Evolutionary conservation across 1,140 invertebrate genomes (phyloP), one percentile per base, ranked within the genome.

Genomic region (Ericerus pela): DNA sequence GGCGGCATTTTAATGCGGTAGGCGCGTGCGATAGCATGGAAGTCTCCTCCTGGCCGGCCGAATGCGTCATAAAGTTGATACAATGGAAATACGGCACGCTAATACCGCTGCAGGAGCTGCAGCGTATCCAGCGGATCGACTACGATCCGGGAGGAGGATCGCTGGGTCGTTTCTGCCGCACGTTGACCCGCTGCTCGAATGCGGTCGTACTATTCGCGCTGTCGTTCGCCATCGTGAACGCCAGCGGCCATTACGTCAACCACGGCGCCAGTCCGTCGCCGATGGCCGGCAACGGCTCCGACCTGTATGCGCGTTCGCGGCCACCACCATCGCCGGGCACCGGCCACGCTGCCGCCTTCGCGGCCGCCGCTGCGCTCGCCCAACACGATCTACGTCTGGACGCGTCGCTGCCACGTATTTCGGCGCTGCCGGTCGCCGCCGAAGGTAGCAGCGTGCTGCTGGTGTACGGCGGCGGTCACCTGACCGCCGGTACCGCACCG

Each of bases 101-200:
- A 18, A 22, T 47, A 4, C 16, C 11, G 26, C 22, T 47, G 26
- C 16, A 47, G 26, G 41, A 47, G 22, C 41, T 47, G 2, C 41
- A 47, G 26, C 22, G 26, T 47, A 24, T 47, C 22, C 41, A 47
- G 26, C 22, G 26, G 22, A 24, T 47, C 22, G 41, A 47, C 22
- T 47, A 47, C 41, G 41, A 47, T 47, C 41, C 41, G 4, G 41
- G 41, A 24, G 41, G 41, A 24, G 41, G 41, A 18, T 47, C 41
- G 14, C 20, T 47, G 20, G 22, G 41, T 24, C 22, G 26, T 10
- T 47, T 18, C 20, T 47, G 22, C 26, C 41, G 41, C 20, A 14
- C 20, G 16, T 24, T 47, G 20, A 47, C 41, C 41, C 22, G 20
- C 4, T 47, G 26, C 16, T 47, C 41, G 16, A 47, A 47, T 22